Evolutionary conservation across 2,888 invertebrate species (phyloP).

Genomic region (Apantesis nais): DNA sequence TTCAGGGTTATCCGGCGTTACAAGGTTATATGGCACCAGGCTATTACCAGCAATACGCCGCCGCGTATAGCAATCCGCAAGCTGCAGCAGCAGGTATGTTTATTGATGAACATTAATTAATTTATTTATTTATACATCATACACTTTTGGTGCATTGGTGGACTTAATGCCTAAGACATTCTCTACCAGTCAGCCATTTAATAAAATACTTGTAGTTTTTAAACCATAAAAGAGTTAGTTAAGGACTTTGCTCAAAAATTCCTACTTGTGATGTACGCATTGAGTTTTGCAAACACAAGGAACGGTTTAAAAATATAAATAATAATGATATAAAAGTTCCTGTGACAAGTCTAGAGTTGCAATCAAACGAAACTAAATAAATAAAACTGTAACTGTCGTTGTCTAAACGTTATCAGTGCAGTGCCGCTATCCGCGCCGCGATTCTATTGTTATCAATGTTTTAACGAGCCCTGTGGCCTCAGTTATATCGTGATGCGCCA

Average conservation of each 20-base stretch:
- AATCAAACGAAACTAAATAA: slow-evolving; percentile 3
- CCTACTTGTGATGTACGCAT: not conserved
- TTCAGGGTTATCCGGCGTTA: slow-evolving; percentile 90
- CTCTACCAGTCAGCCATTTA: too few relatives aligned
- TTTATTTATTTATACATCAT: too few relatives aligned
- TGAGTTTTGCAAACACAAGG: not conserved
- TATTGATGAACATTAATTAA: not conserved
- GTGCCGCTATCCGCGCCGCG: slow-evolving; percentile 39
- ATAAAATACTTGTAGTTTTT: not conserved
- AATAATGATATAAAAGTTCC: not conserved
- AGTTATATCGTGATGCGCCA: slow-evolving; percentile 8
- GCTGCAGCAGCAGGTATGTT: slow-evolving; percentile 87
- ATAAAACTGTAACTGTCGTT: slow-evolving; percentile 16
- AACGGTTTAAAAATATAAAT: not conserved
- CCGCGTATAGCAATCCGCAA: slow-evolving; percentile 89
- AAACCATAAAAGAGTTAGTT: not conserved
- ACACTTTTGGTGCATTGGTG: too few relatives aligned
- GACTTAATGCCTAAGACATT: too few relatives aligned
- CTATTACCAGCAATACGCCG: slow-evolving; percentile 87
- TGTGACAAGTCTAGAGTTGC: not conserved
- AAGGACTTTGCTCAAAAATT: not conserved
- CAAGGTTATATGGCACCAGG: slow-evolving; percentile 93
- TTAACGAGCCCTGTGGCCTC: slow-evolving; percentile 28
- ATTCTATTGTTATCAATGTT: slow-evolving; percentile 44
- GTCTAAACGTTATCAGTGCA: slow-evolving; percentile 32